Evolutionary conservation across 2,113 vertebrate genomes (phyloP).

Genomic region (Rhizomys pruinosus): DNA sequence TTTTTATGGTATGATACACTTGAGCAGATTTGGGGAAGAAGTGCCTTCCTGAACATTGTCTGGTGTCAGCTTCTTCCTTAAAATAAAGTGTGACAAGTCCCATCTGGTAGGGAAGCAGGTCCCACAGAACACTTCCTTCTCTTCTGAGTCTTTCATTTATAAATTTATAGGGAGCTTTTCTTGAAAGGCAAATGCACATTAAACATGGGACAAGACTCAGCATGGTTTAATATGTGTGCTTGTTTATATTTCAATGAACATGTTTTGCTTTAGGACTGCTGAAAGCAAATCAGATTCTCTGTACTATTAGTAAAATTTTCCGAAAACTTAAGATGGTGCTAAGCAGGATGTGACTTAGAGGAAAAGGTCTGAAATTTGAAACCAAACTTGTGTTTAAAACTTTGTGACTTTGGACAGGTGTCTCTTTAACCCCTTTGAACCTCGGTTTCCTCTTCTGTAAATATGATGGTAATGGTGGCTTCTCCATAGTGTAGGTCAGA

Average conservation of each 20-base stretch:
- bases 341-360: not conserved
- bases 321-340: not conserved
- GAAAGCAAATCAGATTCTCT: conserved; percentile 19
- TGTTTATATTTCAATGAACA: conserved; percentile 36
- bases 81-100: conserved; percentile 82
- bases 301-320: not conserved
- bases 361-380: conserved; percentile 7
- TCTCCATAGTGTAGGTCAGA: not conserved
- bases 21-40: conserved; percentile 21
- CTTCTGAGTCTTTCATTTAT: conserved; percentile 82
- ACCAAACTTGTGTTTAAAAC: not conserved
- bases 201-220: not conserved
- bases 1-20: conserved; percentile 38
- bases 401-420: not conserved
- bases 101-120: conserved; percentile 81
- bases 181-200: conserved; percentile 47
- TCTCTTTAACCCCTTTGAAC: not conserved
- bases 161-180: conserved; percentile 71
- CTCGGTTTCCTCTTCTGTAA: conserved; percentile 27
- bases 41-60: conserved; percentile 77
- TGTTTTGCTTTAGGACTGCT: conserved; percentile 56
- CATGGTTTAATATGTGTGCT: not conserved
- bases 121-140: conserved; percentile 81
- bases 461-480: not conserved
- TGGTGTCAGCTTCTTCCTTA: conserved; percentile 84